Evolutionary conservation across 2,888 invertebrate genomes (phyloP).

Genomic region (Scaptomyza tumidula): DNA sequence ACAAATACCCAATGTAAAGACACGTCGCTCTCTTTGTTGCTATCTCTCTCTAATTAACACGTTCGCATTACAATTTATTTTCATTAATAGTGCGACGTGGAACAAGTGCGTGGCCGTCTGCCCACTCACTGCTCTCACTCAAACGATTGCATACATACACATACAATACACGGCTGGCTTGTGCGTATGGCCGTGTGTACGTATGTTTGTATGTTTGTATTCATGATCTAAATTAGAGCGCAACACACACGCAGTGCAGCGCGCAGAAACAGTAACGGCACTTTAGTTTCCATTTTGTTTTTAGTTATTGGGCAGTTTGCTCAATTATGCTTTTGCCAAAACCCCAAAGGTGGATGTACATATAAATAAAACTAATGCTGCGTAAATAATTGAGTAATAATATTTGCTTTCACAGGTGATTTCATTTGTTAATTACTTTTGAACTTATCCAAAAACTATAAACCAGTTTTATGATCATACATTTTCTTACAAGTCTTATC

Average conservation of each 20-base stretch:
- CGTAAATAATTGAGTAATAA: too few species aligned
- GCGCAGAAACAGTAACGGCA: conserved; percentile 66
- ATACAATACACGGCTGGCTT: background rate
- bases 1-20: conserved; percentile 11
- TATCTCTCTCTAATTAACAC: conserved; percentile 66
- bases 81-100: conserved; percentile 72
- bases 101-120: conserved; percentile 52
- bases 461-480: background rate
- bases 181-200: background rate
- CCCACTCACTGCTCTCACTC: conserved; percentile 20
- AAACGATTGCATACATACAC: background rate
- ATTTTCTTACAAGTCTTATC: conserved; percentile 7
- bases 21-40: conserved; percentile 25
- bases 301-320: conserved; percentile 25
- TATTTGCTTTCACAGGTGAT: background rate
- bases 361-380: too few species aligned
- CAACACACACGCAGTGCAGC: conserved; percentile 49
- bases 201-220: conserved; percentile 9
- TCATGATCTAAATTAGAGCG: conserved; percentile 59
- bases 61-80: conserved; percentile 72
- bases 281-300: conserved; percentile 36
- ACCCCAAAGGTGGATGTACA: too few species aligned
- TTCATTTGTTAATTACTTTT: background rate
- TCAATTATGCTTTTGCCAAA: background rate
- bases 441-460: background rate